Conservation (phyloP, 2,888 invertebrate genomes). For the Polyommatus icarus region DNA sequence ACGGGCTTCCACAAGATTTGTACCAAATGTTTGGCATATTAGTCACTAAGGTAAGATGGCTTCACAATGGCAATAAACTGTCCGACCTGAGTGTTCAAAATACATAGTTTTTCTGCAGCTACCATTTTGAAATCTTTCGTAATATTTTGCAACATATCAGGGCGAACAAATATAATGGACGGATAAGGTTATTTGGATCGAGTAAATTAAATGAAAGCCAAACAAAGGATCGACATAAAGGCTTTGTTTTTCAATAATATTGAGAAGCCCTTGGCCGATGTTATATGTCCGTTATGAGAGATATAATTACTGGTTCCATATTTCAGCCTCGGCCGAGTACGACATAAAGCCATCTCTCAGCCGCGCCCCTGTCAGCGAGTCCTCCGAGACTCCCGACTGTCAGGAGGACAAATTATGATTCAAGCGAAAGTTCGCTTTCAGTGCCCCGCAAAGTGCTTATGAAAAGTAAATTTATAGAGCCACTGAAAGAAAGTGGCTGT, state of each 20-base stretch:
- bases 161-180: not conserved
- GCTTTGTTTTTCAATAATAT: constrained; percentile 54
- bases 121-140: not conserved
- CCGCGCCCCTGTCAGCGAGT: constrained; percentile 46
- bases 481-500: not conserved
- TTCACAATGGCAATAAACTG: not conserved
- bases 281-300: constrained; percentile 52
- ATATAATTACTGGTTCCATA: constrained; percentile 55
- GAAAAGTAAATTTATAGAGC: not conserved
- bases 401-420: constrained; percentile 45
- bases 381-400: constrained; percentile 42
- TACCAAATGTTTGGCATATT: not conserved
- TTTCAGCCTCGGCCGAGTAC: constrained; percentile 53
- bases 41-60: not conserved
- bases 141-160: not conserved
- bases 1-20: constrained; percentile 41
- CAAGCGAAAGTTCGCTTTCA: constrained; percentile 22
- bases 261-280: constrained; percentile 57
- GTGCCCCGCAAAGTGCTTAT: not conserved
- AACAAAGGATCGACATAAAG: constrained; percentile 43
- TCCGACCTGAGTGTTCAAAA: not conserved
- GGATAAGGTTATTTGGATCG: not conserved
- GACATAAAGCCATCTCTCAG: constrained; percentile 53
- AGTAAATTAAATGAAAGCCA: constrained; percentile 1
- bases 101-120: not conserved